Base-by-base conservation (phyloP, 2,797 vertebrate genomes). In the Tapera naevia region DNA sequence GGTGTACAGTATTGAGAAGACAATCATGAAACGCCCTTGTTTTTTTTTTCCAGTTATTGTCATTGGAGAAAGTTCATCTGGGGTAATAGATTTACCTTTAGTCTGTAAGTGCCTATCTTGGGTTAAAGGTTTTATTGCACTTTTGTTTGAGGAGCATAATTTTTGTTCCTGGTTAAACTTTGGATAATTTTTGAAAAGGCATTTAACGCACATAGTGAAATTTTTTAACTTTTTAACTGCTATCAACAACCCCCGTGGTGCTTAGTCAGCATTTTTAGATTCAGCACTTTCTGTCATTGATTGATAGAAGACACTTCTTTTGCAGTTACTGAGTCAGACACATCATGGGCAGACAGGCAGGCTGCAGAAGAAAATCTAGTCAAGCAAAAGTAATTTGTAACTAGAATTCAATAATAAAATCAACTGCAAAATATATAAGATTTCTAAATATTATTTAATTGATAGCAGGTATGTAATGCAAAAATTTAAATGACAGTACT, bases 201-300 rank as follows among this genome's bases (percentile, higher is more conserved):
- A 54, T 86, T 95, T 85, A 85, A 74, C 35, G 69, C 78, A 76
- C 39, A 57, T 54, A 82, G 51, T 62, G 54, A 91, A 79, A 24
- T 51, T 67, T 80, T 91, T 87, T 50, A 75, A 58, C 79, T 80
- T 85, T 84, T 71, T 92, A 66, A 50, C 53, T 70, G 41, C 50
- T 95, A 45, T 88, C 85, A 37, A 85, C 86, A 94, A 86, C 86
- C 82, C 97, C 70, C 25, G 11, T 46, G 32, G n/a, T 86, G 81
- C 89, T 46, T 70, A 96, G 88, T 97, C 97, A 98, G 97, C 96
- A 89, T 76, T 91, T 94, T 32, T 39, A 94, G 80, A 92, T 86
- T 85, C 94, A 96, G 96, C 94, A 96, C 82, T 97, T 97, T 96
- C 66, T 92, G 88, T 94, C 95, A 98, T 98, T 97, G 97, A 98